A percentile compares a stretch with the other conserved stretches of the same genome.
Conservation (phyloP, 2,888 invertebrate genomes). For the Caenorhabditis zanzibari region DNA sequence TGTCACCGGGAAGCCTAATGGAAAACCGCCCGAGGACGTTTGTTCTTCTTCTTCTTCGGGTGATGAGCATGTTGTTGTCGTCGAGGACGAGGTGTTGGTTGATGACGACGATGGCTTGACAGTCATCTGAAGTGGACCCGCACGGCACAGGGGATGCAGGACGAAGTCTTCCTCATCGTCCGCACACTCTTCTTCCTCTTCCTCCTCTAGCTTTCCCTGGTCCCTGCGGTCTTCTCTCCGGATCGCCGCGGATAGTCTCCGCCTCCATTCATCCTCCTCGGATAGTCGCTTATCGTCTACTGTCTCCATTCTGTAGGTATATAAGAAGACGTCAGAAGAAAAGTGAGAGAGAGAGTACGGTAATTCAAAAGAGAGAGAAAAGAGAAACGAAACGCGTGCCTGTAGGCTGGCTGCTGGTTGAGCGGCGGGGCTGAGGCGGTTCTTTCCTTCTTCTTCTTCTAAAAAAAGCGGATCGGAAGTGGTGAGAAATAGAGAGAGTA, state of each 20-base stretch:
- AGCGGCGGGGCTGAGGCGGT: no score
- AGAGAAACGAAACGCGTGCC: not conserved
- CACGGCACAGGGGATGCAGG: conserved; percentile 56
- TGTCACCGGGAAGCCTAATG: conserved; percentile 44
- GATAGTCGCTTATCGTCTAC: no score
- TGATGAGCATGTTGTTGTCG: conserved; percentile 21
- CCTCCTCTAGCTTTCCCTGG: conserved; percentile 11
- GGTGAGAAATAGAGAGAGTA: conserved; percentile 4
- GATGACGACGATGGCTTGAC: conserved; percentile 50
- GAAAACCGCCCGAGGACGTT: conserved; percentile 60
- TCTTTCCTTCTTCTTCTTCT: not conserved
- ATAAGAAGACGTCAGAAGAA: not conserved
- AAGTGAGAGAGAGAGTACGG: conserved; percentile 8
- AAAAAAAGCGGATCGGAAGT: conserved; percentile 30
- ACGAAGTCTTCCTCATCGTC: conserved; percentile 42
- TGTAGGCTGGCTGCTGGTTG: no score
- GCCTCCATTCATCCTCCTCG: conserved; percentile 52
- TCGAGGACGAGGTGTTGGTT: conserved; percentile 31
- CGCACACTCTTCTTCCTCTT: not conserved
- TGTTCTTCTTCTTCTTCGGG: conserved; percentile 1
- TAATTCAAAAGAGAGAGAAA: not conserved
- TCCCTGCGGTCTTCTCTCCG: conserved; percentile 29
- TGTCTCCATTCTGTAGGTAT: no score
- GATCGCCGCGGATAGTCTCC: conserved; percentile 49
- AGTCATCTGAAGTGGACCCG: conserved; percentile 54